phyloP scores from a whole-genome alignment of 2,888 invertebrate species.

The Protodeltote pygarga region DNA sequence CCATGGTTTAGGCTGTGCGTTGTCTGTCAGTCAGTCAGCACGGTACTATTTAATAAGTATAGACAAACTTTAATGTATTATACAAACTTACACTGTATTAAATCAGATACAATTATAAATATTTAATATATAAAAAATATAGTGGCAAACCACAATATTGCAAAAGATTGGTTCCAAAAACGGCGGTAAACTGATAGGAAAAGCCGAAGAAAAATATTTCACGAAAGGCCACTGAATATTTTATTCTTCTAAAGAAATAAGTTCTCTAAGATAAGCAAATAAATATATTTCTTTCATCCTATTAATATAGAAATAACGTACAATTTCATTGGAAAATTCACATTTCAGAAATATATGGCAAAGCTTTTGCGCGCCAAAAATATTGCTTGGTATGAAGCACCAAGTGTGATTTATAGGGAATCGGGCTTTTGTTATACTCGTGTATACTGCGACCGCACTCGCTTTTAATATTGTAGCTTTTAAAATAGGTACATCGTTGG shows the following conservation, averaged over 20 bases:
- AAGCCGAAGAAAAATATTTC: neutral
- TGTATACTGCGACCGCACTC: neutral
- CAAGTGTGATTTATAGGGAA: constrained; percentile 50
- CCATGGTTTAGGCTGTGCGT: too few species aligned
- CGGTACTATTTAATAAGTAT: too few species aligned
- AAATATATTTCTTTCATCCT: constrained; percentile 37
- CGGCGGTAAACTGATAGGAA: neutral
- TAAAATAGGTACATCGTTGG: neutral
- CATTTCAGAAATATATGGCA: constrained; percentile 47
- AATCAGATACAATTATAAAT: too few species aligned
- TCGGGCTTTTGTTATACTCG: constrained; percentile 32
- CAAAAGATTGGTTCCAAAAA: neutral
- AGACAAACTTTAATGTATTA: too few species aligned
- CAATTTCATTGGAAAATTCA: constrained; percentile 47
- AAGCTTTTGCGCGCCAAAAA: constrained; percentile 47
- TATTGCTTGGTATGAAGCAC: constrained; percentile 42
- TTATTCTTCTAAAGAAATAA: constrained; percentile 15
- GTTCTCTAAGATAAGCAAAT: constrained; percentile 18
- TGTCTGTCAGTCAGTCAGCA: too few species aligned
- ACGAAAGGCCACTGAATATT: constrained; percentile 1
- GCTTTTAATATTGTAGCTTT: neutral
- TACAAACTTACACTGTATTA: too few species aligned
- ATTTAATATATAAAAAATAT: too few species aligned
- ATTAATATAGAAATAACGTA: constrained; percentile 50
- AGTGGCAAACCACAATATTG: too few species aligned